These are phyloP conservation scores for Dromaius novaehollandiae DNA, from an alignment of 2,113 vertebrate species.

Conservation along the genomic window DNA sequence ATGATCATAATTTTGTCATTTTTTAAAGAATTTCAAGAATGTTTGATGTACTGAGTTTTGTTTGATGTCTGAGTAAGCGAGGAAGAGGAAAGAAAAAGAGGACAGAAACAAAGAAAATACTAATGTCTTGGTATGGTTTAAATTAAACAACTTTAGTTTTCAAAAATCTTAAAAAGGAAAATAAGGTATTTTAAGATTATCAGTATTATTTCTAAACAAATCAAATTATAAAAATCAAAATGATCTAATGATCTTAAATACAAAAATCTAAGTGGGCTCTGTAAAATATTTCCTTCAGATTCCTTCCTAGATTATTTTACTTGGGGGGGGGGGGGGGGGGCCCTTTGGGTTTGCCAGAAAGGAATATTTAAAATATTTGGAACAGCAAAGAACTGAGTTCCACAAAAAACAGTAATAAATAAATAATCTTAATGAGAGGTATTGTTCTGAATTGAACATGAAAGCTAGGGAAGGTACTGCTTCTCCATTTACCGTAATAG, in stretches of 20 bases:
- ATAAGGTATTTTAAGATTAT: not conserved
- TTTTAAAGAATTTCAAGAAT: not conserved
- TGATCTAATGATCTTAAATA: not conserved
- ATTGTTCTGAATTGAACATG: not conserved
- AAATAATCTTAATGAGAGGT: not conserved
- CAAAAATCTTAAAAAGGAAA: not conserved
- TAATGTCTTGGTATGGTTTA: rapidly evolving
- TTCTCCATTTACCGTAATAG: not conserved
- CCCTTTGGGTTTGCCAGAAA: not conserved
- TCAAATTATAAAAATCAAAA: not conserved
- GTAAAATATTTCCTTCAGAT: not conserved
- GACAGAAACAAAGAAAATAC: not conserved
- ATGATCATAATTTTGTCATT: not conserved
- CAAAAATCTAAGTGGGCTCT: not conserved
- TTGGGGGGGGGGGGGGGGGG: too few species aligned
- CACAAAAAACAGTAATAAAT: not conserved
- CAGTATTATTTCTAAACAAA: not conserved
- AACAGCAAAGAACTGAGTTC: not conserved
- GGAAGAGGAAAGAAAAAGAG: not conserved
- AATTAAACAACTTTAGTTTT: not conserved
- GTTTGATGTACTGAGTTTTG: not conserved
- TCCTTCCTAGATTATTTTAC: not conserved
- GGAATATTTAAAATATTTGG: not conserved
- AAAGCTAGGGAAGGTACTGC: not conserved
- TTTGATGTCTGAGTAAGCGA: not conserved